These are phyloP conservation scores for Philereme transversata DNA, from an alignment of 2,888 invertebrate species.

Conservation along the genomic window DNA sequence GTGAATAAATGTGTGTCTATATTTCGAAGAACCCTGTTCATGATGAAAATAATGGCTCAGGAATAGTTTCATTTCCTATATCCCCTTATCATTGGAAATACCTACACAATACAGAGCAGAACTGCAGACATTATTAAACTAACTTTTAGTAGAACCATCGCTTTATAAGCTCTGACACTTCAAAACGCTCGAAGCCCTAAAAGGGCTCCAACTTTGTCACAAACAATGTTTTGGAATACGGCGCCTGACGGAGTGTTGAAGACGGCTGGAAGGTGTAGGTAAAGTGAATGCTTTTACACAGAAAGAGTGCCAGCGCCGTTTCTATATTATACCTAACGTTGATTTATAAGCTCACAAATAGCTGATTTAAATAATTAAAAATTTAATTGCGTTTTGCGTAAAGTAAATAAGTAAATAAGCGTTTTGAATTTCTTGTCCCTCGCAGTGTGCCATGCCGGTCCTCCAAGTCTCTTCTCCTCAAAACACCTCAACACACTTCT, in stretches of 20 bases:
- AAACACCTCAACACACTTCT: too few species aligned
- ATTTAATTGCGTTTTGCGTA: too few species aligned
- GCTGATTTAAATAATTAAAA: too few species aligned
- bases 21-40: too few species aligned
- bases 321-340: too few species aligned
- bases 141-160: conserved; percentile 12
- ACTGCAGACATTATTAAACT: background rate
- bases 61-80: background rate
- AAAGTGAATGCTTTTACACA: background rate
- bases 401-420: too few species aligned
- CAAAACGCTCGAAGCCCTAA: conserved; percentile 9
- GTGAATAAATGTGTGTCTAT: too few species aligned
- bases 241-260: background rate
- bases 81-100: background rate
- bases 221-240: conserved; percentile 21
- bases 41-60: too few species aligned
- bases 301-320: background rate
- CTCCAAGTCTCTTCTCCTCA: too few species aligned
- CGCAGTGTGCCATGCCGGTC: too few species aligned
- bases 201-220: conserved; percentile 18
- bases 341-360: background rate
- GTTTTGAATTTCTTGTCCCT: too few species aligned
- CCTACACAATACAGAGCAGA: background rate
- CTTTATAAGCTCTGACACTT: conserved; percentile 5
- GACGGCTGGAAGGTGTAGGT: conserved; percentile 8